Percentiles rank a stretch among this genome's conserved stretches.
Evolutionary conservation across 1,140 invertebrate genomes (phyloP).

Genomic region (Acromyrmex charruanus): DNA sequence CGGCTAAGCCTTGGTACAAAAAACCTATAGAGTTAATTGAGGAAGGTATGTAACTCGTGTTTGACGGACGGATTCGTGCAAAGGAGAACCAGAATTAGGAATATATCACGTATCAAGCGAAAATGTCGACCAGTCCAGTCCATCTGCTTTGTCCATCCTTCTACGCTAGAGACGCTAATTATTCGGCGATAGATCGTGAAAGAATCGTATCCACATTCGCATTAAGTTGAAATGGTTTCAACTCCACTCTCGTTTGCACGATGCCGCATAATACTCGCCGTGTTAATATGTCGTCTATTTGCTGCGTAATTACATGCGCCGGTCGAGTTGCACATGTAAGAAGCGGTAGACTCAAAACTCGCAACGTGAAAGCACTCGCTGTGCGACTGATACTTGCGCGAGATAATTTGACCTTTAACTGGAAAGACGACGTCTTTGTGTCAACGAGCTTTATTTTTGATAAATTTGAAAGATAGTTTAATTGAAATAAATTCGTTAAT

Average conservation of each 20-base stretch:
- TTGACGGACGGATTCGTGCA: conserved; percentile 77
- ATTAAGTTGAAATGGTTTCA: conserved; percentile 19
- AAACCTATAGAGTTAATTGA: conserved; percentile 66
- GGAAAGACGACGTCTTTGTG: conserved; percentile 13
- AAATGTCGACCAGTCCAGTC: conserved; percentile 41
- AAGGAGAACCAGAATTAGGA: conserved; percentile 69
- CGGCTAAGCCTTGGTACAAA: conserved; percentile 71
- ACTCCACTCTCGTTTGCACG: conserved; percentile 73
- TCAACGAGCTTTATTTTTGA: not conserved
- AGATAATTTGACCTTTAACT: conserved; percentile 25
- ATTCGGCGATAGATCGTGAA: conserved; percentile 53
- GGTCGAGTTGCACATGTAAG: conserved; percentile 32
- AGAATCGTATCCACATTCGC: conserved; percentile 20
- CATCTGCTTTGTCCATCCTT: conserved; percentile 13
- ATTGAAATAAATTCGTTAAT: conserved; percentile 12
- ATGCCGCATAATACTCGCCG: conserved; percentile 67
- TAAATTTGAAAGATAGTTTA: conserved; percentile 26
- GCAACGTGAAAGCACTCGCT: conserved; percentile 17
- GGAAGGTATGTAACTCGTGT: conserved; percentile 65
- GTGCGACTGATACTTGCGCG: conserved; percentile 5
- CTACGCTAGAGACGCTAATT: conserved; percentile 43
- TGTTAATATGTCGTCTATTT: conserved; percentile 41
- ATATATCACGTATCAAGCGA: conserved; percentile 60
- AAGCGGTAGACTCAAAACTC: conserved; percentile 62
- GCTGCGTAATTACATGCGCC: conserved; percentile 31